Percentiles rank a stretch among this genome's conserved stretches.
These are phyloP conservation scores for Perizoma affinitatum DNA, from an alignment of 2,888 invertebrate species.

Conservation along the genomic window DNA sequence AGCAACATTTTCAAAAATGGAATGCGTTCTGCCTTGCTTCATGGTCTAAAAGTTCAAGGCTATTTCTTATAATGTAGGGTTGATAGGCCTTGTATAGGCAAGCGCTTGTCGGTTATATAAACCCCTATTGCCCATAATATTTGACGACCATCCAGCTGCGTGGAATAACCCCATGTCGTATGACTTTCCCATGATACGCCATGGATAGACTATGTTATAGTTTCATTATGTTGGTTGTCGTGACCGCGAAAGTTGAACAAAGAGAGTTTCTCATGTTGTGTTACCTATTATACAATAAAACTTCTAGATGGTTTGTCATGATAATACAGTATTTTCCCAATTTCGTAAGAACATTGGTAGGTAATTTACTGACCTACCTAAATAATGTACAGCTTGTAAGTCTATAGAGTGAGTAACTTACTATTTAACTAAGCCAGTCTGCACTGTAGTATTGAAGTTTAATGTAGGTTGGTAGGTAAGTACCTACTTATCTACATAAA, in stretches of 20 bases:
- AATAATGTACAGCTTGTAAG: neutral
- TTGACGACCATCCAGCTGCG: slow-evolving; percentile 10
- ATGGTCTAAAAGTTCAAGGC: neutral
- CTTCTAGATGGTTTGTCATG: neutral
- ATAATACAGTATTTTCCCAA: no score
- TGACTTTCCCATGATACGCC: slow-evolving; percentile 49
- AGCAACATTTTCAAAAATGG: neutral
- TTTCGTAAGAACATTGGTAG: neutral
- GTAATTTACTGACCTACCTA: neutral
- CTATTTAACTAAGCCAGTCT: no score
- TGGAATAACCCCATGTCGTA: slow-evolving; percentile 38
- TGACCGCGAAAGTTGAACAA: slow-evolving; percentile 33
- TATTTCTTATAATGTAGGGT: neutral
- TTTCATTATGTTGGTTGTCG: slow-evolving; percentile 30
- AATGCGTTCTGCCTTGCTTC: neutral
- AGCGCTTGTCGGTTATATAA: slow-evolving; percentile 5
- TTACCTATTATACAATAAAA: slow-evolving; percentile 12
- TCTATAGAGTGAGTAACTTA: no score
- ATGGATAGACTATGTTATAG: slow-evolving; percentile 22
- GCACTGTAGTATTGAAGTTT: no score
- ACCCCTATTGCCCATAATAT: no score
- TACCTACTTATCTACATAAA: no score
- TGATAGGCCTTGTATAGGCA: slow-evolving; percentile 3
- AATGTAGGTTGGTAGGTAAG: no score
- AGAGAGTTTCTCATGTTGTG: slow-evolving; percentile 7